Evolutionary conservation across 2,113 vertebrate genomes (phyloP).

Genomic region (Dunckerocampus dactyliophorus): DNA sequence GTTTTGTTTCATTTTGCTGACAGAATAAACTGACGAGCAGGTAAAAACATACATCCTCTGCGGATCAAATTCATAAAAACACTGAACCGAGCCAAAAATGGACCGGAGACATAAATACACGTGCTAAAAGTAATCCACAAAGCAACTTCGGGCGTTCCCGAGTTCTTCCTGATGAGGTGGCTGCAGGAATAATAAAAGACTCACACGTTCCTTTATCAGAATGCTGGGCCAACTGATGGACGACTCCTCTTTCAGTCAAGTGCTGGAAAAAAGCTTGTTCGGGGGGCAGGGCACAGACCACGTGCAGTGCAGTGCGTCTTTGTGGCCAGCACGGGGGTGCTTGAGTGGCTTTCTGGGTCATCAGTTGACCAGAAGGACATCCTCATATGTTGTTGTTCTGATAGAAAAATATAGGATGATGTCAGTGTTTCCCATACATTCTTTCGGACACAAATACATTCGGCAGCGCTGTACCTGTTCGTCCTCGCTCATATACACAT

Average conservation of each 20-base stretch:
- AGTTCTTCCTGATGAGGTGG: not conserved
- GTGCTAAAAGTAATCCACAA: constrained; percentile 7
- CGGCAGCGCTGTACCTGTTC: too few relatives aligned
- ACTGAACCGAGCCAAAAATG: not conserved
- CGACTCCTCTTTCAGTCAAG: not conserved
- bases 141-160: not conserved
- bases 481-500: too few relatives aligned
- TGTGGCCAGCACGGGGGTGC: constrained; percentile 46
- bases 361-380: constrained; percentile 74
- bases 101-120: constrained; percentile 17
- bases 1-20: not conserved
- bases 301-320: constrained; percentile 27
- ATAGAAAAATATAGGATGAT: not conserved
- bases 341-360: constrained; percentile 9
- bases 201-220: not conserved
- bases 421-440: not conserved
- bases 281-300: too few relatives aligned
- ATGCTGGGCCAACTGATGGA: constrained; percentile 7
- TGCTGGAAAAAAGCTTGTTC: not conserved
- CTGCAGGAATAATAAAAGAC: not conserved
- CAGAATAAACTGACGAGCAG: not conserved
- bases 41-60: constrained; percentile 22
- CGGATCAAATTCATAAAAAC: constrained; percentile 8
- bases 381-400: constrained; percentile 77
- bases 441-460: too few relatives aligned